Evolutionary conservation across 2,797 vertebrate species (phyloP).

Genomic region (Coranthus polyacanthus): DNA sequence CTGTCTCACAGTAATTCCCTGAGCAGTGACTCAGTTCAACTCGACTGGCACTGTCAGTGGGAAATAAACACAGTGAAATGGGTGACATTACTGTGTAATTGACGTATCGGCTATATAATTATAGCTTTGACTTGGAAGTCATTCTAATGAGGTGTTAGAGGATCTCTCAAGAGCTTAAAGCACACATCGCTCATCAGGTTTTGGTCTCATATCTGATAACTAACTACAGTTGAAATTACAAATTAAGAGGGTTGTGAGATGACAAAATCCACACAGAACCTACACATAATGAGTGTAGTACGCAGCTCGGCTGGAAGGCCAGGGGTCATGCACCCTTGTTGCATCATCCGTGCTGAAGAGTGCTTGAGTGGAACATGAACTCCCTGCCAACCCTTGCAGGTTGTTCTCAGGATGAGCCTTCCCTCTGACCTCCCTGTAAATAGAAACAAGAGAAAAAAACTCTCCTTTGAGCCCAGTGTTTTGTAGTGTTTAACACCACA

Average conservation of each 20-base stretch:
- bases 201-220: not conserved
- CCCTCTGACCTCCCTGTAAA: constrained; percentile 38
- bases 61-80: constrained; percentile 46
- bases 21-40: constrained; percentile 1
- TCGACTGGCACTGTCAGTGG: constrained; percentile 2
- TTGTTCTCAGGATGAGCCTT: constrained; percentile 14
- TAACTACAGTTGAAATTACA: constrained; percentile 10
- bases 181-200: constrained; percentile 12
- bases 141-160: constrained; percentile 54
- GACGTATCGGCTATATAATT: constrained; percentile 40
- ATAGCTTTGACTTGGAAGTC: constrained; percentile 47
- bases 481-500: not conserved
- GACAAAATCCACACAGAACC: no score
- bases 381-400: constrained; percentile 22
- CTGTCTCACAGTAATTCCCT: constrained; percentile 30
- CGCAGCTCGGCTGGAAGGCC: constrained; percentile 28
- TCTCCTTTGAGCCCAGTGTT: not conserved
- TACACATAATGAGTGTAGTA: not conserved
- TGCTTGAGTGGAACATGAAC: constrained; percentile 50
- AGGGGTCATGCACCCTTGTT: constrained; percentile 27
- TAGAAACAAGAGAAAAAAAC: constrained; percentile 1
- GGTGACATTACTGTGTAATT: constrained; percentile 44
- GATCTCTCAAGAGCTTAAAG: constrained; percentile 35
- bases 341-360: constrained; percentile 26
- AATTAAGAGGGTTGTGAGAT: constrained; percentile 7